Evolutionary conservation across 2,888 invertebrate species (phyloP), one percentile per base, ranked within the genome.

Genomic region (Caenorhabditis becei): DNA sequence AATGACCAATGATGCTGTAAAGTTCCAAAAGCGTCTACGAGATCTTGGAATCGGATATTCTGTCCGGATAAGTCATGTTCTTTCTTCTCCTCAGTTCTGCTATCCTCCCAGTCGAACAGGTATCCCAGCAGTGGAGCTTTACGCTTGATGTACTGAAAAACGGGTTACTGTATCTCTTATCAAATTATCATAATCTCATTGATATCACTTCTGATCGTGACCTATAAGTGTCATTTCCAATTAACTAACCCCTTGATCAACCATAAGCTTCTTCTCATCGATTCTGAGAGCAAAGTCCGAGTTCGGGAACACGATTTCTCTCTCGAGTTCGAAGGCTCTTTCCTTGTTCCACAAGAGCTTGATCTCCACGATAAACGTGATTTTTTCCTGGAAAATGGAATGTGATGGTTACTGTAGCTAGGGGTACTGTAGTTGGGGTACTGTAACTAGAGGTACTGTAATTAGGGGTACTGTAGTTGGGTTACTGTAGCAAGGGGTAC

Each of bases 71-170:
- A 1, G 2, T 10, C 28, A 20, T 63, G 56, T 26, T 59, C 59
- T n/a, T 66, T 66, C 26, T 65, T 74, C n/a, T 66, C 74, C 8
- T 59, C 65, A 2, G 58, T 56, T 44, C 41, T 10, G 35, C 35
- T 10, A 5, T 35, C 41, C 7, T 41, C 41, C 5, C 41, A 5
- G 16, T 74, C 74, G 41, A 74, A 74, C 59, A 74, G 1, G 28
- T 66, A 66, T 28, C 59, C 66, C 24, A 74, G 56, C 28, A 74
- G 18, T 14, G 74, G 74, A 16, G 49, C 65, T 8, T 66, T 65
- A 41, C 74, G 74, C 28, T 74, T 65, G 7, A 74, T 24, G 53
- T 74, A 74, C 74, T 74, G 74, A 41, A 74, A 72, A 32, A 35
- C 56, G 28, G 18, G n/a, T 41, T 53, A 3, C 47, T 26, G 11